Evolutionary conservation across 2,113 vertebrate genomes (phyloP).

Genomic region (Melanocharis versteri): DNA sequence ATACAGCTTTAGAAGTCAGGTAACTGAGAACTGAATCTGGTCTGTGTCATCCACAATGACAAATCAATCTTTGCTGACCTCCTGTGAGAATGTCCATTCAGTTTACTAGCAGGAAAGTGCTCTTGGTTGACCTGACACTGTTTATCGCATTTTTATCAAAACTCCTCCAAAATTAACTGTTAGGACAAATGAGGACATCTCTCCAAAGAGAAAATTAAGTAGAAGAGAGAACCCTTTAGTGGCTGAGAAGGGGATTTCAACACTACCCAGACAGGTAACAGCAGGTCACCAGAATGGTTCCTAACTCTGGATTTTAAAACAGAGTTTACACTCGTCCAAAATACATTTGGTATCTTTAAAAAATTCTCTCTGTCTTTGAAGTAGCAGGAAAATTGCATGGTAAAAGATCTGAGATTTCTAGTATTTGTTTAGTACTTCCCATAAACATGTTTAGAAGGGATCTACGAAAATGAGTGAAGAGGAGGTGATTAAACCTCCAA

Average conservation of each 20-base stretch:
- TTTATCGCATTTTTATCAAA: conserved; percentile 11
- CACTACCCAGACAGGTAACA: neutral
- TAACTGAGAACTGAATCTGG: neutral
- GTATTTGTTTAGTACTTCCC: neutral
- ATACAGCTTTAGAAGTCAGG: neutral
- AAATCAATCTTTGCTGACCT: neutral
- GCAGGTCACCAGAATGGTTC: neutral
- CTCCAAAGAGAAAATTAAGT: neutral
- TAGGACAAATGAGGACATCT: neutral
- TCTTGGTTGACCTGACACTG: neutral
- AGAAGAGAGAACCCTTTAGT: neutral
- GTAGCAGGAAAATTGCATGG: neutral
- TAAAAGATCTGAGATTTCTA: neutral
- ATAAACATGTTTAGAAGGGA: neutral
- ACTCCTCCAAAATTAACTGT: neutral
- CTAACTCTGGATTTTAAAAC: neutral
- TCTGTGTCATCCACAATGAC: neutral
- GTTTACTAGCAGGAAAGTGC: conserved; percentile 1
- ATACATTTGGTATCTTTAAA: neutral
- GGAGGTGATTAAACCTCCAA: neutral
- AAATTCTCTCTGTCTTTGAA: neutral
- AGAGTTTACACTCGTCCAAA: neutral
- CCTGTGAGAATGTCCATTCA: neutral
- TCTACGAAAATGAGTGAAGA: neutral
- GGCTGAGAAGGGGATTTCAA: neutral